Percentiles rank a stretch among this genome's conserved stretches.
Conservation (phyloP, 2,113 vertebrate genomes). For the Narcine bancroftii region DNA sequence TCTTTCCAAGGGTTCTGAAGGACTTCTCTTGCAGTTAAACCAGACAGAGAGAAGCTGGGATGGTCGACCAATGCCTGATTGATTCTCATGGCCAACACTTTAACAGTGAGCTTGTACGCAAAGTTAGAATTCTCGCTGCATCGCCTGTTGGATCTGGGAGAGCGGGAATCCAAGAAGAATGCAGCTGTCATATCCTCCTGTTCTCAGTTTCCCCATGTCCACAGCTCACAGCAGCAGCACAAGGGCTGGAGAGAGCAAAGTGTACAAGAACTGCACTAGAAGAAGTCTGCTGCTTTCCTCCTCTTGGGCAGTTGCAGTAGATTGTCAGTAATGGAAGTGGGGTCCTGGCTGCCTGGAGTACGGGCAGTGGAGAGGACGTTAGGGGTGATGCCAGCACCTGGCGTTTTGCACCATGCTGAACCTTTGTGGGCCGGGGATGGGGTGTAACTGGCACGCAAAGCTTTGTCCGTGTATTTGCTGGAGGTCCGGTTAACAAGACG, state of each 20-base stretch:
- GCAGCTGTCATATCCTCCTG: too few relatives aligned
- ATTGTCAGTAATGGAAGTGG: constrained; percentile 88
- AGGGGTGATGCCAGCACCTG: constrained; percentile 64
- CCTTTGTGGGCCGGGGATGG: constrained; percentile 75
- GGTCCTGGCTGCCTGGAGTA: constrained; percentile 74
- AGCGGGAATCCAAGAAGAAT: too few relatives aligned
- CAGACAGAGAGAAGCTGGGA: not conserved
- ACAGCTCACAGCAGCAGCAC: too few relatives aligned
- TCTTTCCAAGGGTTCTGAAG: not conserved
- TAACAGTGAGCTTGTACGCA: not conserved
- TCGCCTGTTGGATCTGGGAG: not conserved
- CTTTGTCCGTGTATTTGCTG: constrained; percentile 93
- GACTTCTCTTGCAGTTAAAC: not conserved
- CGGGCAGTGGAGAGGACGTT: constrained; percentile 59
- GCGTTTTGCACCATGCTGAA: constrained; percentile 67
- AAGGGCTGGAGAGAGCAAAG: not conserved
- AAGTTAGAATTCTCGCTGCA: not conserved
- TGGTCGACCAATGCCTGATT: not conserved
- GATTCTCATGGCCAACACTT: not conserved
- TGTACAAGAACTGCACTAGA: constrained; percentile 48
- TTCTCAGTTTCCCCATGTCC: not conserved
- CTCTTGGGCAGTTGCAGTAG: constrained; percentile 89
- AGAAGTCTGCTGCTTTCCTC: constrained; percentile 76
- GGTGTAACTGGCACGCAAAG: constrained; percentile 89
- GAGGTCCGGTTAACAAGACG: constrained; percentile 84